Base-by-base conservation (phyloP, 2,888 invertebrate species). In the Callimorpha dominula region DNA sequence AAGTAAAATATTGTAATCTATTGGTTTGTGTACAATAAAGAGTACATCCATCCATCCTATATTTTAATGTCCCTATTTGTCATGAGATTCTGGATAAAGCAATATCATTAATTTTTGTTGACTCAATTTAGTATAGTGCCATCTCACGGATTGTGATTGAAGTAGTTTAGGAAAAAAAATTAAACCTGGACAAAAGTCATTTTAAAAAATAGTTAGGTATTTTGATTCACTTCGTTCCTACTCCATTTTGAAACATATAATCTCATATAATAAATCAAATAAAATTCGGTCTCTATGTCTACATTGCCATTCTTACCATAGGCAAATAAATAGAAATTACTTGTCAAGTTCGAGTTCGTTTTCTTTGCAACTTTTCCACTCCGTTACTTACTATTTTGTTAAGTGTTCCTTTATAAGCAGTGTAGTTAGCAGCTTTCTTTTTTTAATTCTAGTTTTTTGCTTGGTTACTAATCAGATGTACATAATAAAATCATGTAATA, bases 321-420 rank as follows among this genome's bases (percentile, higher is more conserved):
- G 43, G 0, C 12, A 65, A 70, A 62, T 20, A 57, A 12, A 20
- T 42, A 12, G 66, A 12, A 70, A 71, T 81, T 72, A 78, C 42
- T 76, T 78, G 79, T 77, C 77, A 73, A 79, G 49, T 15, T 43
- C 11, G 40, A 63, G 64, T 71, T 54, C 4, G 79, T 81, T 81
- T 46, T 73, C 50, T 50, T 20, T 64, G 17, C 0, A 11, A 20
- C 11, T 43, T 40, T 43, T 65, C 3, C 6, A n/a, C 0, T 5
- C 60, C 1, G 11, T 20, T 50, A 71, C 9, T 20, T 50, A 71
- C 9, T 62, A 17, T 14, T 71, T 20, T 17, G 4, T 2, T 31
- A 15, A 11, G 1, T 11, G 52, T 71, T 76, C 60, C 76, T 12
- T 52, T 71, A 7, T 1, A 60, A 9, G 68, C 68, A 68, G 20